Percentiles rank a stretch among this genome's conserved stretches.
phyloP scores from a whole-genome alignment of 2,797 vertebrate genomes.

The Florisuga fusca region DNA sequence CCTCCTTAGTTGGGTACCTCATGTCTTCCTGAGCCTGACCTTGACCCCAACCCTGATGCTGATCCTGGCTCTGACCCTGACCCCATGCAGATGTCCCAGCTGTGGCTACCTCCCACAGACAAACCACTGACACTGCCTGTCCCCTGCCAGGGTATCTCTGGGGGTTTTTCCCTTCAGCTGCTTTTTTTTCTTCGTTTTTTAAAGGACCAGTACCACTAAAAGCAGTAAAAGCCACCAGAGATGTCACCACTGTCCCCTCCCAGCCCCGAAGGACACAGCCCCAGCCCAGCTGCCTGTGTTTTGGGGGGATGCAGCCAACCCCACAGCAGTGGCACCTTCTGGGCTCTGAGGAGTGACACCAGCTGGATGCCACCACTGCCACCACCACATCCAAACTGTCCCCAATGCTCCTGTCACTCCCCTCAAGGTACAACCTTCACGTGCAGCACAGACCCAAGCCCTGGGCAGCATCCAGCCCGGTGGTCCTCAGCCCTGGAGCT shows the following conservation, averaged over 20 bases:
- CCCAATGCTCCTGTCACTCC: fast-evolving
- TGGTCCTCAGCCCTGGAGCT: background rate
- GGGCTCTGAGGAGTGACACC: background rate
- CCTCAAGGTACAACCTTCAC: fast-evolving
- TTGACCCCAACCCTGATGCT: background rate
- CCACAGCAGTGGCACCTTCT: fast-evolving
- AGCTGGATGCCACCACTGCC: background rate
- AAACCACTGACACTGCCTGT: background rate
- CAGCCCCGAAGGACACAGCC: fast-evolving
- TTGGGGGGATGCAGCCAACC: background rate
- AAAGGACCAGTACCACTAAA: fast-evolving
- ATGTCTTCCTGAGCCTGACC: background rate
- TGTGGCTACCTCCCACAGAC: background rate
- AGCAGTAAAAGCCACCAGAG: background rate
- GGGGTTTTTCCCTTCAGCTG: fast-evolving
- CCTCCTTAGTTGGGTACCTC: fast-evolving
- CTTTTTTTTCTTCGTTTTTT: background rate
- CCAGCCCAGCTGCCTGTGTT: background rate
- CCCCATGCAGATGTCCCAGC: background rate
- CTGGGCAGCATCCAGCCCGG: fast-evolving
- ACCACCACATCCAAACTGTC: background rate
- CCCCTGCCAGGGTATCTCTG: background rate
- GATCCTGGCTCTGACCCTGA: background rate
- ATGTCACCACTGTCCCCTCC: background rate
- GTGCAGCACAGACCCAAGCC: fast-evolving